Evolutionary conservation across 2,797 vertebrate species (phyloP), one percentile per base, ranked within the genome.

Genomic region (Kryptolebias ocellatus): DNA sequence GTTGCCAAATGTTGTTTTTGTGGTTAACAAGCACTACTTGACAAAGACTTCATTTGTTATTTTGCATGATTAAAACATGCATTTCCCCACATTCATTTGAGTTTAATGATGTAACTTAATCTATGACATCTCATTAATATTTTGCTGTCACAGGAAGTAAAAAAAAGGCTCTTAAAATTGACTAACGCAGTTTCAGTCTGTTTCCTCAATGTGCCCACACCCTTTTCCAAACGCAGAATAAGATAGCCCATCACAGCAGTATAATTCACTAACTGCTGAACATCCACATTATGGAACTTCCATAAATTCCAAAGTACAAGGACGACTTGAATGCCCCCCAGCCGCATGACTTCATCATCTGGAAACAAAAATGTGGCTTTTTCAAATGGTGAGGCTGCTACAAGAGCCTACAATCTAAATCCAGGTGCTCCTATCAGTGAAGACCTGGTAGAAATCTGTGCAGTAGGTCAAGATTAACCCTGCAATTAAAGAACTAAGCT

Each of bases 371-470:
- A 39, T 7, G 42, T n/a, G 29, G 53, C 24, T 57, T 42, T 24
- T 62, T 53, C 16, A 3, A 67, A 52, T 81, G 67, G 39, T 71
- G 64, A 76, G 64, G 57, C 62, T 51, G 60, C 29, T 4, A 1
- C 65, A 60, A 73, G 18, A 47, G n/a, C 24, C 61, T 5, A 14
- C 55, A 45, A 4, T 56, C 42, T 61, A 60, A 29, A 61, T 0
- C 34, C 83, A 79, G 79, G 83, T 87, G 85, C 53, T 70, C 61
- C 67, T 45, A 70, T 59, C 78, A 27, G 63, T 59, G 18, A 17
- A 17, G 44, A 42, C 47, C 59, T 60, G 45, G 6, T 29, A 16
- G 8, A 66, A 78, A 61, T 62, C 51, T 64, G 63, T 8, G 17
- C 6, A 47, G 52, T 5, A 75, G 68, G 64, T 76, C 18, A 49